Base-by-base conservation (phyloP, 2,797 vertebrate genomes). In the Meriones psammophilus region DNA sequence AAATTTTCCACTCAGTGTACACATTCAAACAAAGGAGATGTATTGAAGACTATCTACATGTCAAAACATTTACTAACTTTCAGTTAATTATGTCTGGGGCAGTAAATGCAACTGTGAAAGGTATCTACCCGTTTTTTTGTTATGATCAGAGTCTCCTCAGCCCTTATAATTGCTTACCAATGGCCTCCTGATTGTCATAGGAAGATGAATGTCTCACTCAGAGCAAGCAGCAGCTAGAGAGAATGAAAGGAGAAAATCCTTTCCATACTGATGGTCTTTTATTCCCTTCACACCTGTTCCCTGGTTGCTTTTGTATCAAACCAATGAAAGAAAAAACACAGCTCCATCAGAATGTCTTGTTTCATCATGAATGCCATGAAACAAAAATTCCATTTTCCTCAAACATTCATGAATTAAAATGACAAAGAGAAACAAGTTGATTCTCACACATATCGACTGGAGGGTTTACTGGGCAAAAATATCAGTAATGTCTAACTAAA, bases 41-140 rank as follows among this genome's bases (percentile, higher is more conserved):
- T 95, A 58, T 66, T 85, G 33, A 85, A 66, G 8, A 69, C 12
- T 87, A 5, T 73, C 28, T 84, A 20, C 8, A 87, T 69, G 15
- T 15, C 42, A 95, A 92, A 89, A 71, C 6, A 80, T 64, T 92
- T 87, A 54, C 20, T 94, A 92, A 88, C 2, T 26, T 84, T 81
- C 46, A 30, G 85, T 83, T 95, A n/a, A 39, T 88, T 93, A 39
- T 96, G 94, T 94, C 24, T 60, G 74, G 15, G n/a, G 50, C 15
- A 83, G 78, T 68, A 8, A 91, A 92, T 94, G 4, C 8, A 92
- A 77, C 20, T 90, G 68, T 88, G 62, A 94, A 95, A 26, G 50
- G 14, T 26, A 68, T 69, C 42, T 76, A 69, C 46, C n/a, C 85
- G 22, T 22, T 80, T 95, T 95, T 92, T 86, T 73, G 85, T 92